phyloP scores from a whole-genome alignment of 2,888 invertebrate species.

The Drosophila melanosoma region DNA sequence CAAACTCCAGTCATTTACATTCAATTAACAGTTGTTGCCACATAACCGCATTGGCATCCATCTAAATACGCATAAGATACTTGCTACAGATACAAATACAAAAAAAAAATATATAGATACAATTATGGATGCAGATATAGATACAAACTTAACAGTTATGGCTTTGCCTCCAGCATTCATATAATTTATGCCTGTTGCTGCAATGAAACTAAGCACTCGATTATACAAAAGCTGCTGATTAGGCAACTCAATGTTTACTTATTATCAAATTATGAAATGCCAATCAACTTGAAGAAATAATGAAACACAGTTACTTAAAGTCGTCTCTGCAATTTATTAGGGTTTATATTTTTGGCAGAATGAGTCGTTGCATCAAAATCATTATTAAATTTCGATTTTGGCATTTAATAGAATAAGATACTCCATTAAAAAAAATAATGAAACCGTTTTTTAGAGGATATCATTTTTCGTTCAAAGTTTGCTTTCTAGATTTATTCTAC shows the following conservation, averaged over 20 bases:
- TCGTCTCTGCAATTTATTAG: neutral
- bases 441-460: neutral
- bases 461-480: neutral
- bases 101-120: conserved; percentile 14
- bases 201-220: conserved; percentile 13
- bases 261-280: conserved; percentile 17
- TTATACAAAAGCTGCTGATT: conserved; percentile 14
- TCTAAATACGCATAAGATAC: conserved; percentile 43
- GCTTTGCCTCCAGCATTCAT: conserved; percentile 34
- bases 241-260: conserved; percentile 1
- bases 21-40: conserved; percentile 71
- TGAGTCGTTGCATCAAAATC: neutral
- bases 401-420: neutral
- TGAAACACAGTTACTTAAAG: neutral
- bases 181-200: conserved; percentile 36
- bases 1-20: conserved; percentile 66
- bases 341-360: neutral
- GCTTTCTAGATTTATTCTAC: neutral
- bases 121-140: conserved; percentile 8
- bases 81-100: conserved; percentile 13
- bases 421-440: neutral
- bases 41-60: conserved; percentile 36
- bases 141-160: conserved; percentile 24
- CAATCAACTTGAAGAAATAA: neutral
- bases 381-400: neutral